A percentile compares a stretch with the other conserved stretches of the same genome.
phyloP scores from a whole-genome alignment of 2,113 vertebrate species.

The Irena cyanogastra region DNA sequence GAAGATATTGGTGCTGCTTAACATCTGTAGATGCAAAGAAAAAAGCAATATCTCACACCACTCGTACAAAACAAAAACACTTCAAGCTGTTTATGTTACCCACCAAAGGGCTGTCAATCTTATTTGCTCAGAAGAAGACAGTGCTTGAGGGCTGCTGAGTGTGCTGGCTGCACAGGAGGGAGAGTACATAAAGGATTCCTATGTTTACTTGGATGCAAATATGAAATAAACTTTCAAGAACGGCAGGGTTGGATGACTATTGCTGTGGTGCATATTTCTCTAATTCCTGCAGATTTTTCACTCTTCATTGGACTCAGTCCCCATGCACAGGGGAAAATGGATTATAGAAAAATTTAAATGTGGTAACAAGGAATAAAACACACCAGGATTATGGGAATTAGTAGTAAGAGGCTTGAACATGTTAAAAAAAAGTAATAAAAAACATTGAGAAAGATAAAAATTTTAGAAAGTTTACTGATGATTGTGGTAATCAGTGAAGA shows the following conservation, averaged over 20 bases:
- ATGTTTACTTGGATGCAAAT: background rate
- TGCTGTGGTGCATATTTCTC: background rate
- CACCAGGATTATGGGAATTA: background rate
- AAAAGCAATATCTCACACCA: constrained; percentile 5
- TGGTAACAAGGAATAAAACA: background rate
- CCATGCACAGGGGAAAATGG: background rate
- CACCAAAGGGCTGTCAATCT: constrained; percentile 15
- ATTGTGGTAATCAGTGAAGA: background rate
- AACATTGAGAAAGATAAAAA: background rate
- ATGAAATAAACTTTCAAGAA: background rate
- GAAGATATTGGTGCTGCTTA: constrained; percentile 30
- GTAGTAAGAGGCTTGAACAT: background rate
- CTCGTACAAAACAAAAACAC: background rate
- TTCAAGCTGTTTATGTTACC: background rate
- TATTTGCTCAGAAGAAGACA: background rate
- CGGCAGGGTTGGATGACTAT: background rate
- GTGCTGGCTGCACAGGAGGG: background rate
- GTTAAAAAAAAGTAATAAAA: background rate
- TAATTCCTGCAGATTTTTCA: background rate
- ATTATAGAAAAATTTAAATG: background rate
- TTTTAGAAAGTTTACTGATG: background rate
- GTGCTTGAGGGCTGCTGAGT: background rate
- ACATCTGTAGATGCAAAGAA: constrained; percentile 25
- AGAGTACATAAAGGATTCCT: background rate
- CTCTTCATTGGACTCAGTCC: background rate